Evolutionary conservation across 1,140 invertebrate genomes (phyloP).

Genomic region (Conus ventricosus): DNA sequence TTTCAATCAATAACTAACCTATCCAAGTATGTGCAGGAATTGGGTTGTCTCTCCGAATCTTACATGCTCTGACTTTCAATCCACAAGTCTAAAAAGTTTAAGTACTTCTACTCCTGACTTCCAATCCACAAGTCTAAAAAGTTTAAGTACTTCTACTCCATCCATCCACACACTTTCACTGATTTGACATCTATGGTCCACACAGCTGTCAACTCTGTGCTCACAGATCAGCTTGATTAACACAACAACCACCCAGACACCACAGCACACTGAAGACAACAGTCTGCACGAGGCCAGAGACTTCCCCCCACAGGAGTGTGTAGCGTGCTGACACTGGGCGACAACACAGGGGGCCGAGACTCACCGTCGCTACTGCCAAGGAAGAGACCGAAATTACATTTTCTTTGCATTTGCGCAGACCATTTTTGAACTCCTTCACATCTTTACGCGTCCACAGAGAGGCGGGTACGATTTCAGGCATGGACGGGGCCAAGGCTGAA

Average conservation of each 20-base stretch:
- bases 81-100: no score
- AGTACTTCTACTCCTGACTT: no score
- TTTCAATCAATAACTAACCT: no score
- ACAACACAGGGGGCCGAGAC: slow-evolving; percentile 41
- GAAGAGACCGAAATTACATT: slow-evolving; percentile 77
- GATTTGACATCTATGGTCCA: background rate
- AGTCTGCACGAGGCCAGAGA: background rate
- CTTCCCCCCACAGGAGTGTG: background rate
- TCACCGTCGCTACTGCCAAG: slow-evolving; percentile 73
- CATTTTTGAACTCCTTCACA: slow-evolving; percentile 90
- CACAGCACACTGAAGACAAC: background rate
- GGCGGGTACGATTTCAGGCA: slow-evolving; percentile 82
- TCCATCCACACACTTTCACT: background rate
- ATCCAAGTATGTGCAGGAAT: no score
- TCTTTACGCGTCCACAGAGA: slow-evolving; percentile 97
- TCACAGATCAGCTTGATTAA: background rate
- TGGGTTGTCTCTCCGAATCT: no score
- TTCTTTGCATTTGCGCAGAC: slow-evolving; percentile 66
- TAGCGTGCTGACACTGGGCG: background rate
- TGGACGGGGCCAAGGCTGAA: slow-evolving; percentile 16
- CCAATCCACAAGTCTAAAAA: no score
- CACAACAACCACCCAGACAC: background rate
- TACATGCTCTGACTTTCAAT: no score
- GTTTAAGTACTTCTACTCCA: no score
- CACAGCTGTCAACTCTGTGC: background rate